Percentiles rank a stretch among this genome's conserved stretches.
Evolutionary conservation across 2,113 vertebrate species (phyloP).

Genomic region (Apaloderma vittatum): DNA sequence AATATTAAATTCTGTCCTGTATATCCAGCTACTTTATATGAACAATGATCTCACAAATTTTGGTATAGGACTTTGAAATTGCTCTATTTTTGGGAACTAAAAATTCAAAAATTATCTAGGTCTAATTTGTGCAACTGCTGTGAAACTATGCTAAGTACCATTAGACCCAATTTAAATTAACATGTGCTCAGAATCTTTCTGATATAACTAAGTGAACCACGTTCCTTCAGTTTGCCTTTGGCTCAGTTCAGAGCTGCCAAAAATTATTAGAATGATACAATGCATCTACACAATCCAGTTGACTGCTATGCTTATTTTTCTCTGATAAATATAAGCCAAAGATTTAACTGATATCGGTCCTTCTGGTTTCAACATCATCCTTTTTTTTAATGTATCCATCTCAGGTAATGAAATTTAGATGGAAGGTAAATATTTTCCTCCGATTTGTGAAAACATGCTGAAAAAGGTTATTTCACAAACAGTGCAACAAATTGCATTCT

Average conservation of each 20-base stretch:
- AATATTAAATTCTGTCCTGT: not conserved
- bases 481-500: not conserved
- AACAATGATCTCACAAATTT: not conserved
- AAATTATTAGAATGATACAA: not conserved
- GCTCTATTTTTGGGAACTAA: not conserved
- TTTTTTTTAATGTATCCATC: not conserved
- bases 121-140: not conserved
- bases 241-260: not conserved
- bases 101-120: not conserved
- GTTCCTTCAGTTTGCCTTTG: slow-evolving; percentile 14
- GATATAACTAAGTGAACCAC: not conserved
- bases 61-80: not conserved
- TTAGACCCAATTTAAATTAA: not conserved
- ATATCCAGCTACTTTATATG: not conserved
- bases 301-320: not conserved
- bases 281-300: not conserved
- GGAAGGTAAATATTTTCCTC: not conserved
- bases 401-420: not conserved
- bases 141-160: not conserved
- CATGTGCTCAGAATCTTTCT: not conserved
- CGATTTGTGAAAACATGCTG: not conserved
- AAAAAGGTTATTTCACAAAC: slow-evolving; percentile 1
- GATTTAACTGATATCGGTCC: not conserved
- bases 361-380: not conserved
- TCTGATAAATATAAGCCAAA: not conserved